Conservation (phyloP, 2,888 invertebrate genomes). For the Tyria jacobaeae region DNA sequence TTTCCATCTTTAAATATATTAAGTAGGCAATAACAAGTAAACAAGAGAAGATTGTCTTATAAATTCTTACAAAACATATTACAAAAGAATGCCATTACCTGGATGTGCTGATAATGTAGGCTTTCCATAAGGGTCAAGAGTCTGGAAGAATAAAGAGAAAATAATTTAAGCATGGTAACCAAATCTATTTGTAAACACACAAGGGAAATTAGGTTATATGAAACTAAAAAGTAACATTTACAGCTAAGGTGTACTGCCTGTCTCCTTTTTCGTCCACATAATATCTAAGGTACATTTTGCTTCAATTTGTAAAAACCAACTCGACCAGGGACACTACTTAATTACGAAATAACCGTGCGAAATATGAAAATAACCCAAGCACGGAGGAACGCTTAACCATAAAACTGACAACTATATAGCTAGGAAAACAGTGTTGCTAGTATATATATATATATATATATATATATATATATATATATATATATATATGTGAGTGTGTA, state of each 20-base stretch:
- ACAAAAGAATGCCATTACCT: constrained; percentile 74
- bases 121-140: constrained; percentile 91
- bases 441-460: too few relatives aligned
- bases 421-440: too few relatives aligned
- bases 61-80: neutral
- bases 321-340: neutral
- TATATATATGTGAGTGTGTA: too few relatives aligned
- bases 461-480: too few relatives aligned
- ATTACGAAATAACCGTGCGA: neutral
- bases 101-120: constrained; percentile 97
- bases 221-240: constrained; percentile 67
- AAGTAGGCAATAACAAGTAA: too few relatives aligned
- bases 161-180: neutral
- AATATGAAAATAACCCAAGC: constrained; percentile 14
- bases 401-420: too few relatives aligned
- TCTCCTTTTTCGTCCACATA: constrained; percentile 91
- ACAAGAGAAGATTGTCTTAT: too few relatives aligned
- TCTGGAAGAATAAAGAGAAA: constrained; percentile 84
- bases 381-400: too few relatives aligned
- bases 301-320: neutral
- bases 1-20: too few relatives aligned
- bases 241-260: constrained; percentile 95
- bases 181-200: constrained; percentile 33
- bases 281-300: constrained; percentile 80
- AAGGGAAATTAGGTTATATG: constrained; percentile 52